Base-by-base conservation (phyloP, 2,113 vertebrate species). In the Eublepharis macularius region DNA sequence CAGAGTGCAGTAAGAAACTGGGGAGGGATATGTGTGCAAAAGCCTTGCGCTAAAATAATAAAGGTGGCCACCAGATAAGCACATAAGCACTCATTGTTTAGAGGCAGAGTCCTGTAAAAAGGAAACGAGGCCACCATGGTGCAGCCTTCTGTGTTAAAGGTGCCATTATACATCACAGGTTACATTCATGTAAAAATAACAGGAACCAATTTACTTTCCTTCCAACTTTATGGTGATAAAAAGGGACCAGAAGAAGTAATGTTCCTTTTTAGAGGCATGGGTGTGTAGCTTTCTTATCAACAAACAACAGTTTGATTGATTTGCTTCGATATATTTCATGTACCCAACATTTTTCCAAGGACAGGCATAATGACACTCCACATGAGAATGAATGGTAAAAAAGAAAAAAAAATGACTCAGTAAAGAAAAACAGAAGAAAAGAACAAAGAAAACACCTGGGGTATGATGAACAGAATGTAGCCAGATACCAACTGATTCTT, bases 401-500 rank as follows among this genome's bases (percentile, higher is more conserved):
- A 39, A n/a, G 34, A 16, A 45, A n/a, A 49, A 87, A 83, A 74
- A 51, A 79, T 86, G 21, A 41, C 4, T 13, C 7, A 12, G 76
- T 84, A 87, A 49, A 17, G n/a, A 26, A 34, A 85, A 77, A 73
- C 1, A 36, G 21, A 47, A 76, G 41, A 78, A 74, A 51, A 87
- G 77, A 77, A 24, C 24, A 69, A 77, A 21, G 32, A 63, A 76
- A 69, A 34, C 10, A 1, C 43, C 72, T 34, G 36, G 45, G 45
- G 77, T n/a, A 68, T 21, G 54, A 45, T 65, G 39, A 66, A 68
- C 36, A 34, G 78, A 85, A 83, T 1, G 0, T 16, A 86, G 36
- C 70, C 63, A 90, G 80, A 84, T 88, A 83, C 78, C 87, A 88
- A 89, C 51, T 82, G 88, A 77, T 47, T 82, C 68, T 82, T 86